These are phyloP conservation scores for Gandaritis pyraliata DNA, from an alignment of 2,888 invertebrate genomes.

Conservation along the genomic window DNA sequence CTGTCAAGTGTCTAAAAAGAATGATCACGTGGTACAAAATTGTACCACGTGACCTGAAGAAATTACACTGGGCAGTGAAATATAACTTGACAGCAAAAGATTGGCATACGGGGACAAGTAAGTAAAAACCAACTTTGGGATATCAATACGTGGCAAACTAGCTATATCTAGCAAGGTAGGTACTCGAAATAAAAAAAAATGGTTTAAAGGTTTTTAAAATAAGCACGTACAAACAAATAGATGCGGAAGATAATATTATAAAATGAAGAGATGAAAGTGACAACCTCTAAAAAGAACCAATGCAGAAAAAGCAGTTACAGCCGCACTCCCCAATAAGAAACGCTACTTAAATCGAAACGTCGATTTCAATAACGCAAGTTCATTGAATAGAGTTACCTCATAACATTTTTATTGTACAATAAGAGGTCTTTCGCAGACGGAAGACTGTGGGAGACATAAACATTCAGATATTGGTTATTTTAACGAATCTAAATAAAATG, in stretches of 20 bases:
- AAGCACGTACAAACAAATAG: not conserved
- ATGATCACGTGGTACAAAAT: no score
- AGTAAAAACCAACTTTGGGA: no score
- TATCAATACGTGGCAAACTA: no score
- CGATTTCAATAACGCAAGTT: slow-evolving; percentile 80
- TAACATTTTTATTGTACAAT: slow-evolving; percentile 83
- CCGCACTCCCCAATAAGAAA: slow-evolving; percentile 62
- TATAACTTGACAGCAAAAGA: no score
- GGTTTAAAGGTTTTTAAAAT: no score
- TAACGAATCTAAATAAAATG: slow-evolving; percentile 4
- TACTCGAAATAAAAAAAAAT: not conserved
- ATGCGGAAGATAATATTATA: no score
- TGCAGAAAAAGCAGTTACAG: slow-evolving; percentile 51
- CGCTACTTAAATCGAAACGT: slow-evolving; percentile 69
- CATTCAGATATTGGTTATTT: slow-evolving; percentile 68
- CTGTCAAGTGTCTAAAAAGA: no score
- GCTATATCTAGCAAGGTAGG: no score
- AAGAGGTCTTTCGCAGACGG: slow-evolving; percentile 67
- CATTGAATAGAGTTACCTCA: slow-evolving; percentile 81
- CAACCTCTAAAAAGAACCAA: slow-evolving; percentile 48
- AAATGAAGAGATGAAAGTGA: not conserved
- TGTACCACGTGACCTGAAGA: no score
- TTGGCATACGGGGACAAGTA: no score
- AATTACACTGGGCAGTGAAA: no score
- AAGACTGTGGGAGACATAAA: slow-evolving; percentile 53